A percentile compares a stretch with the other conserved stretches of the same genome.
Conservation (phyloP, 30 jellyfish, hydroid and myxozoan species). For the Chrysaora quinquecirrha region DNA sequence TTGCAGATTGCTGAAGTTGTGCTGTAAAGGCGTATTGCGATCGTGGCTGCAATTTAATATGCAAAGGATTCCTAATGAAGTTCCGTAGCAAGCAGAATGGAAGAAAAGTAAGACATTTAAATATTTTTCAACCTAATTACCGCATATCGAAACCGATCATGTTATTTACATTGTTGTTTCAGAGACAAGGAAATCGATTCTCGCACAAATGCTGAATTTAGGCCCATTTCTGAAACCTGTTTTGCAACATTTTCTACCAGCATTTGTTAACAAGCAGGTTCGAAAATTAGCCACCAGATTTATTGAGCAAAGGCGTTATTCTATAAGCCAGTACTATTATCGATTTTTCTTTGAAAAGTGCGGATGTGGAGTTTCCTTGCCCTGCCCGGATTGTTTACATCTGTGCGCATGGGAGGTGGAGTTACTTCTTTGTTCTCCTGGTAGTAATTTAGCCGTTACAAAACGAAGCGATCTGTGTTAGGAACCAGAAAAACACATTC, state of each 20-base stretch:
- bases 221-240: not conserved
- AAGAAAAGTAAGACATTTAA: not conserved
- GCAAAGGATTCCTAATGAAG: not conserved
- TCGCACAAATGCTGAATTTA: not conserved
- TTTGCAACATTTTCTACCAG: not conserved
- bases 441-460: no score
- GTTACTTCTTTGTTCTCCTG: not conserved
- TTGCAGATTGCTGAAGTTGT: conserved; percentile 1
- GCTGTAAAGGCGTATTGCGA: not conserved
- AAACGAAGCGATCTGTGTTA: no score
- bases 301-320: no score
- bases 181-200: not conserved
- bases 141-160: not conserved
- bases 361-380: no score
- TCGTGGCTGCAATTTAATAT: not conserved
- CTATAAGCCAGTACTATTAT: no score
- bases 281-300: not conserved
- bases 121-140: no score
- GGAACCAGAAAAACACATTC: no score
- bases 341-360: no score
- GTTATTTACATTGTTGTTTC: not conserved
- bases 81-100: not conserved
- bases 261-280: not conserved
- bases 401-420: not conserved
- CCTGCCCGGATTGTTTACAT: not conserved